These are phyloP conservation scores for Caenorhabditis sp. DNA, from an alignment of 2,888 invertebrate genomes.

Conservation along the genomic window DNA sequence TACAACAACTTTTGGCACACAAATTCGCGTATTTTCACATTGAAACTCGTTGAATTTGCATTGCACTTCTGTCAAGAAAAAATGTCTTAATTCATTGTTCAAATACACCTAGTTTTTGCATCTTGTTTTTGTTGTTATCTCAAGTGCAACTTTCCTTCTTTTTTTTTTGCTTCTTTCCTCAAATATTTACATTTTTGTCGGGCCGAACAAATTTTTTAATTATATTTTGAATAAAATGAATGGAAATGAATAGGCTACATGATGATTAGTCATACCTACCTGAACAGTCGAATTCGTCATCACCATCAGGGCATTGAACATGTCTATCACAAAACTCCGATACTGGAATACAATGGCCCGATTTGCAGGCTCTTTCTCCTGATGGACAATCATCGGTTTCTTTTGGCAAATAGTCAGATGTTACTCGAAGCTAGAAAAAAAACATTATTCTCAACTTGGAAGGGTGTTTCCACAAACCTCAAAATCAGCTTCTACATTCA, in stretches of 20 bases:
- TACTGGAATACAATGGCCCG: conserved; percentile 59
- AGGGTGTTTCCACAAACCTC: conserved; percentile 24
- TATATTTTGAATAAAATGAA: neutral
- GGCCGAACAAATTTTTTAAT: neutral
- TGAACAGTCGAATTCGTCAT: conserved; percentile 54
- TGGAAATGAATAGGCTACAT: neutral
- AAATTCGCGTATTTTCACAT: conserved; percentile 53
- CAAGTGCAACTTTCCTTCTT: conserved; percentile 35
- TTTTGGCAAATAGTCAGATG: conserved; percentile 37
- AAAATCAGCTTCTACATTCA: conserved; percentile 49
- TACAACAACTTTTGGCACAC: conserved; percentile 51
- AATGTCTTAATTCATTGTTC: conserved; percentile 1
- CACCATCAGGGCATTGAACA: conserved; percentile 60
- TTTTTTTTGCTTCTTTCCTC: neutral
- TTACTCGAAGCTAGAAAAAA: conserved; percentile 45
- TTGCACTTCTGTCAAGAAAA: conserved; percentile 43
- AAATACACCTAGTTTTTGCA: conserved; percentile 2
- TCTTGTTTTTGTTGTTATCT: conserved; percentile 7
- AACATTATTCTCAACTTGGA: neutral
- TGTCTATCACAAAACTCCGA: conserved; percentile 57
- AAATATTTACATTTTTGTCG: neutral
- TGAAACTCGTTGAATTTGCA: conserved; percentile 55
- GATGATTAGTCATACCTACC: conserved; percentile 24
- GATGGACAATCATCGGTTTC: conserved; percentile 52
- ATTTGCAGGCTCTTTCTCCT: conserved; percentile 57